Base-by-base conservation (phyloP, 1,140 invertebrate genomes). In the Micrasema longulum region DNA sequence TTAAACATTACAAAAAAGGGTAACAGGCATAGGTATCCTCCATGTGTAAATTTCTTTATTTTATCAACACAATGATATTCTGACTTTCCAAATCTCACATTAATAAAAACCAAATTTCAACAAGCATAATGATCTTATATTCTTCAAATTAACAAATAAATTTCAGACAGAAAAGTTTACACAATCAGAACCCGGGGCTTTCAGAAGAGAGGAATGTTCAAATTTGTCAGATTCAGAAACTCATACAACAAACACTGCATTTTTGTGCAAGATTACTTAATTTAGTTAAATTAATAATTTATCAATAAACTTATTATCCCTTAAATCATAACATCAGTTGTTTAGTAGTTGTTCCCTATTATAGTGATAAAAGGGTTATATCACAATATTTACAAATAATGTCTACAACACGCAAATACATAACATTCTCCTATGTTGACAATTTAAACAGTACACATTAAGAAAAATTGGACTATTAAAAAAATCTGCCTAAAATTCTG, bases 391-490 rank as follows among this genome's bases (percentile, higher is more conserved):
- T 18, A 57, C 53, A 57, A 57, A 35, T 35, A 36, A 31, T n/a
- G n/a, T n/a, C n/a, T n/a, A n/a, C n/a, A 57, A 57, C 53, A 14
- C 31, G 16, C 31, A 36, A 36, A n/a, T n/a, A 35, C n/a, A 31
- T 38, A 57, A 52, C 48, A 52, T 36, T 36, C 26, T 36, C 53
- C 53, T 31, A 36, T 57, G 10, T 18, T 26, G 43, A 64, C 63
- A 65, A 18, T n/a, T n/a, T n/a, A n/a, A n/a, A n/a, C n/a, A n/a
- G n/a, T n/a, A 68, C 63, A 66, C 53, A 69, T 65, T 52, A 60
- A 69, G 31, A 63, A 64, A 68, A 75, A 76, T 76, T 76, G 74
- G 70, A 66, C 74, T 76, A 76, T 76, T 67, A 62, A 67, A 76
- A 60, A 76, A 72, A 67, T 76, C 70, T 6, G 67, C 60, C 74